Base-by-base conservation (phyloP, 1,140 invertebrate species). In the Chironomus tepperi region DNA sequence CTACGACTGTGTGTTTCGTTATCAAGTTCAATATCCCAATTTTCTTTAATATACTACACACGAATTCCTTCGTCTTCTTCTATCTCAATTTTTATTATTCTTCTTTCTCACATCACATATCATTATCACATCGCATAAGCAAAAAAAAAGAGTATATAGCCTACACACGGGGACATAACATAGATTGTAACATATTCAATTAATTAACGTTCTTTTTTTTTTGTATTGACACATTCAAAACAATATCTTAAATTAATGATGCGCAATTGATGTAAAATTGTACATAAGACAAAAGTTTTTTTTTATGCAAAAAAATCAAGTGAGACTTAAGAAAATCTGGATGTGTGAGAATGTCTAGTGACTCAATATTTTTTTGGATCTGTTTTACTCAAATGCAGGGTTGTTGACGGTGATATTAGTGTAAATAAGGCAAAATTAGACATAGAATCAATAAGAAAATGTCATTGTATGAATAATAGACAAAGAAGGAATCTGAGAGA, bases 21-120 rank as follows among this genome's bases (percentile, higher is more conserved):
- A 57, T 57, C 47, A 57, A 57, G 47, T 57, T 57, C 47, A 57
- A 57, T 57, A 57, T 57, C 47, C 47, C 12, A 57, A 57, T 57
- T n/a, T 57, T 12, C n/a, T n/a, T 57, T 57, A 57, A 57, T 57
- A n/a, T 57, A 57, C n/a, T 57, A n/a, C 47, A 57, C 47, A 57
- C 47, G 47, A n/a, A n/a, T 57, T 57, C 12, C 12, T n/a, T n/a
- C 47, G 12, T 57, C 47, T 57, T 57, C 15, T 57, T 57, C 47
- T 57, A 57, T 57, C 47, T 5, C n/a, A 12, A 12, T 57, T n/a
- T 57, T 57, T 57, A 57, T 57, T 57, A 57, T 57, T 57, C 24
- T 34, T 34, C 24, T 34, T 34, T 34, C 24, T 34, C 24, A 34
- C 24, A 34, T 34, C 24, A 34, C 24, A 34, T 34, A 57, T 57